Evolutionary conservation across 1,140 invertebrate species (phyloP), one percentile per base, ranked within the genome.

Genomic region (Cecropterus lyciades): DNA sequence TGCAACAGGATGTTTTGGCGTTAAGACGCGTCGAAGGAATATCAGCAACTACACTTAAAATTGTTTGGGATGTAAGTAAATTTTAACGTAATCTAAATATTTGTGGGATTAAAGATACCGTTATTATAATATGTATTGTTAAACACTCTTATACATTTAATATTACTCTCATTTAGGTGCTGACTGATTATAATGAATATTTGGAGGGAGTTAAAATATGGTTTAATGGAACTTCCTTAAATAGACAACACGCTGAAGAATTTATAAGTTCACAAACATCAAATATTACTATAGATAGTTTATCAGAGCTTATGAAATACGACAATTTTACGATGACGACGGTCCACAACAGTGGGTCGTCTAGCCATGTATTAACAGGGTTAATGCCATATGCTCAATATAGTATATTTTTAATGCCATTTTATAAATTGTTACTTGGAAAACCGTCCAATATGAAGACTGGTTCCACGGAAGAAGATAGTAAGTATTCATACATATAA

Each of bases 191-290:
- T 68, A 92, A 92, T 46, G 93, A 94, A 84, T 94, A 94, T 72
- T 93, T 98, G 2, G 97, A 99, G 93, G 98, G 98, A 14, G 96
- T 98, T 17, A 98, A 99, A 83, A 96, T 99, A 62, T 95, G 98
- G 64, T 99, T 98, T 85, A 95, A 97, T 65, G 95, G 97, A 78
- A 92, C 96, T 51, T 95, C 95, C 7, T 46, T 89, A 15, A 91
- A 90, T 72, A 64, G 73, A 51, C 77, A 85, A 71, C 73, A 82
- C 53, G 73, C 77, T 42, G 63, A 82, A 57, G 85, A 88, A 52
- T 52, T 80, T 17, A 70, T 86, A 59, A 85, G 75, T 52, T 57
- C 67, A 30, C 72, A 79, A 43, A 70, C 76, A 59, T 70, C 79
- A 42, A 92, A 90, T 72, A 52, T 57, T 60, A 73, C 79, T 33